Conservation (phyloP, 1,140 invertebrate genomes). For the Pygmarrhopalites habei region DNA sequence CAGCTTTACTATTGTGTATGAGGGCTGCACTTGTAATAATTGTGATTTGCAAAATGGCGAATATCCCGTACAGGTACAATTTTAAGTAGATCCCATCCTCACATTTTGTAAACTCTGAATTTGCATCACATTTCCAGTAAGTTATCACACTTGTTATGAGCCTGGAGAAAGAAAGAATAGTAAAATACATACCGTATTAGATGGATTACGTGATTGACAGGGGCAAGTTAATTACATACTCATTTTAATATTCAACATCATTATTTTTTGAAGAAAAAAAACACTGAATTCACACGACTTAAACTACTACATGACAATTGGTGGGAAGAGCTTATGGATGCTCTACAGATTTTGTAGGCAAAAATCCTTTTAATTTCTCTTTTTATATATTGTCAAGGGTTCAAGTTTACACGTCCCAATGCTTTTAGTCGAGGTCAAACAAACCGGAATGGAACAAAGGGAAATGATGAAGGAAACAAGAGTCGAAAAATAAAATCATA, state of each 20-base stretch:
- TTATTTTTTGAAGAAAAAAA: too few species aligned
- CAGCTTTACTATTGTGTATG: conserved; percentile 43
- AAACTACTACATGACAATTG: too few species aligned
- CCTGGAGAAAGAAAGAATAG: conserved; percentile 10
- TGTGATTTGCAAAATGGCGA: conserved; percentile 41
- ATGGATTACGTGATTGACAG: too few species aligned
- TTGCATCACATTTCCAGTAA: conserved; percentile 28
- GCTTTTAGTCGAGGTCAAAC: too few species aligned
- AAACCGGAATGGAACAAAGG: background rate
- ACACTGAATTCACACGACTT: too few species aligned
- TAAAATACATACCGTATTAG: background rate
- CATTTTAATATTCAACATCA: too few species aligned
- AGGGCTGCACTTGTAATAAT: conserved; percentile 41
- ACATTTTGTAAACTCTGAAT: conserved; percentile 20
- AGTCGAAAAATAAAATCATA: background rate
- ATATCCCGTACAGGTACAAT: conserved; percentile 37
- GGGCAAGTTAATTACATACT: too few species aligned
- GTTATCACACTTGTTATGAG: conserved; percentile 27
- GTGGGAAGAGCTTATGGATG: too few species aligned
- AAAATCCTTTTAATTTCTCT: too few species aligned
- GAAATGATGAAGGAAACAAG: background rate
- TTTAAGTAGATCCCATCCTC: conserved; percentile 29
- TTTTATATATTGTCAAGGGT: too few species aligned
- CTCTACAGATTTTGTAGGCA: too few species aligned
- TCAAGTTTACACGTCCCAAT: too few species aligned